A percentile compares a stretch with the other conserved stretches of the same genome.
These are phyloP conservation scores for Hyla sarda DNA, from an alignment of 2,113 vertebrate genomes.

Conservation along the genomic window DNA sequence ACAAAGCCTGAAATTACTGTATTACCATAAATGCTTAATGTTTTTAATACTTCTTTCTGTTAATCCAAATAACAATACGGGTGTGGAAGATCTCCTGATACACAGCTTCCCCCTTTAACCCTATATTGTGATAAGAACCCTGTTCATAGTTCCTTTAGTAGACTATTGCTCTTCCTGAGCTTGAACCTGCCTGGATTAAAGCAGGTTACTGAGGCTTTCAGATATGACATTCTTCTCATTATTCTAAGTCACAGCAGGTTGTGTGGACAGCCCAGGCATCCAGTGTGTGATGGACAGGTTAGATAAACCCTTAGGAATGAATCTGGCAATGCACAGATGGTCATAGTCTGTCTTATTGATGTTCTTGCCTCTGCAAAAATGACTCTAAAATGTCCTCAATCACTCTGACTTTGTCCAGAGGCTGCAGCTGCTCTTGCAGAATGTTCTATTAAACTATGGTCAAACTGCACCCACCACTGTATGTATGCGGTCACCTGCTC, in stretches of 20 bases:
- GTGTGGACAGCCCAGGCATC: conserved; percentile 12
- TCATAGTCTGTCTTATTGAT: conserved; percentile 18
- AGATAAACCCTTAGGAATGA: conserved; percentile 1
- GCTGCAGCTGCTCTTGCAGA: conserved; percentile 17
- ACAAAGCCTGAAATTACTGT: no score
- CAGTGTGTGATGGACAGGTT: conserved; percentile 36
- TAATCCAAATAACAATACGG: not conserved
- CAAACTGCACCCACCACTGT: not conserved
- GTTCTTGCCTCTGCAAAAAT: not conserved
- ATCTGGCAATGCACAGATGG: conserved; percentile 44
- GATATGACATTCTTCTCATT: conserved; percentile 5
- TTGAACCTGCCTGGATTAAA: not conserved
- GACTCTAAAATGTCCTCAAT: conserved; percentile 2
- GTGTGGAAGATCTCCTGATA: no score
- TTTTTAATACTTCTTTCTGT: not conserved
- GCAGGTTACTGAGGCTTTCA: not conserved
- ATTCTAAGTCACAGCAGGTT: conserved; percentile 43
- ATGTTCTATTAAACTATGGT: no score
- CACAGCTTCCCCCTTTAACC: not conserved
- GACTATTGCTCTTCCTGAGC: not conserved
- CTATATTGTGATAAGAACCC: not conserved
- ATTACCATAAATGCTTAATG: no score
- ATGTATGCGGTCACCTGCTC: not conserved
- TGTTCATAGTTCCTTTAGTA: not conserved
- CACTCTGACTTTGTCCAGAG: conserved; percentile 3